A percentile compares a stretch with the other conserved stretches of the same genome.
phyloP scores from a whole-genome alignment of 2,113 vertebrate genomes.

The Gallinago paraguaiae region DNA sequence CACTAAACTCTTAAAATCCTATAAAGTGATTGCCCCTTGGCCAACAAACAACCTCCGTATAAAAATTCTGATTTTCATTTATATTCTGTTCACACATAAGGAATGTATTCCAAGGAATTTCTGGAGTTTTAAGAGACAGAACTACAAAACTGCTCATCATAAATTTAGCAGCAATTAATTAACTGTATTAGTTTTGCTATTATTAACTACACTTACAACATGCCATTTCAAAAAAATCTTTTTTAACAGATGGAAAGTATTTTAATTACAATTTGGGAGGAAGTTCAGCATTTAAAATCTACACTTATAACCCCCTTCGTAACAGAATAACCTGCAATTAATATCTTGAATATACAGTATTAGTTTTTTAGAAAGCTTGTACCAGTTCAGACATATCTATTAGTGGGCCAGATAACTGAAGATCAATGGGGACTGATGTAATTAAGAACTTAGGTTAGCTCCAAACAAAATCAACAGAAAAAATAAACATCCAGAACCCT shows the following conservation, averaged over 20 bases:
- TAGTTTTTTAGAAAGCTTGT: neutral
- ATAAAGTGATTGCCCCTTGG: neutral
- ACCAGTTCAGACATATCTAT: neutral
- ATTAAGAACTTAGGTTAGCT: neutral
- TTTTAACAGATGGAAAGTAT: neutral
- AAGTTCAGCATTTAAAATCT: neutral
- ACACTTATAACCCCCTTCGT: neutral
- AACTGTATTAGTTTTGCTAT: neutral
- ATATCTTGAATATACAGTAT: neutral
- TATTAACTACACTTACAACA: neutral
- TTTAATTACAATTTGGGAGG: neutral
- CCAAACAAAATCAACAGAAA: neutral
- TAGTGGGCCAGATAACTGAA: neutral
- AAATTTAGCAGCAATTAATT: neutral
- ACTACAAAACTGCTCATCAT: neutral
- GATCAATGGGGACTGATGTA: neutral
- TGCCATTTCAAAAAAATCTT: neutral
- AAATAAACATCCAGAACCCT: neutral
- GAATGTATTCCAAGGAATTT: neutral
- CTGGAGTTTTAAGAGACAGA: neutral
- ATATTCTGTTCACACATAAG: neutral
- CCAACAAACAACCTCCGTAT: neutral
- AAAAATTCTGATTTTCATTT: neutral
- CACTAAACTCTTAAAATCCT: neutral
- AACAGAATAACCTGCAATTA: neutral